These are phyloP conservation scores for Ifrita kowaldi DNA, from an alignment of 2,113 vertebrate genomes.

Conservation along the genomic window DNA sequence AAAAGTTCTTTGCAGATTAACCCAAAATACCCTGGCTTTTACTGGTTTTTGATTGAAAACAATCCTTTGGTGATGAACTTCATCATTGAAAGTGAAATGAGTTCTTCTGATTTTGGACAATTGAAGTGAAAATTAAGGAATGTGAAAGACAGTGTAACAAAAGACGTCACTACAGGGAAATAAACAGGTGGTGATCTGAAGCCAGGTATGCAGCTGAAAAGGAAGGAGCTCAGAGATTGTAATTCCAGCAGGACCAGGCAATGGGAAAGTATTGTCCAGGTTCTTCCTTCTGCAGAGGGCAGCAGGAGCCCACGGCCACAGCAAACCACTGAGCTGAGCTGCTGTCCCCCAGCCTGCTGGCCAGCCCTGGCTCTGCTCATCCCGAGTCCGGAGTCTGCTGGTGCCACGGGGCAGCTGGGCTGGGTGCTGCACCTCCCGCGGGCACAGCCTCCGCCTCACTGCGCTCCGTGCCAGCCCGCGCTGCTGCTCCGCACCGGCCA, in stretches of 20 bases:
- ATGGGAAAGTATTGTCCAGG: background rate
- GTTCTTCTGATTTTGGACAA: background rate
- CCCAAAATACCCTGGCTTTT: background rate
- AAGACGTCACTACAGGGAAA: background rate
- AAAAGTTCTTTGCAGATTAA: background rate
- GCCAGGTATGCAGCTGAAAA: background rate
- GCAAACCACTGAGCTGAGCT: background rate
- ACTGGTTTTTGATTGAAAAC: background rate
- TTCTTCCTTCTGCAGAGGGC: background rate
- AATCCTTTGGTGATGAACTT: background rate
- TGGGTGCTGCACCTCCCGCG: background rate
- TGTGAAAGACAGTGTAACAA: background rate
- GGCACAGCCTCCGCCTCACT: background rate
- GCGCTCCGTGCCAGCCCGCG: background rate
- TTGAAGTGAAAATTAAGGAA: background rate
- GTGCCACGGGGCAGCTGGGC: background rate
- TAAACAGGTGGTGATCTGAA: background rate
- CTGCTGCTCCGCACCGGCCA: background rate
- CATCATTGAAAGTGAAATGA: background rate
- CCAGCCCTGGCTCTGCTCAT: background rate
- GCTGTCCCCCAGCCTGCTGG: background rate
- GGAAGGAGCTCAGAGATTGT: background rate
- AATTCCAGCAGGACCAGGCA: background rate
- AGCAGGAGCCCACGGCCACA: background rate
- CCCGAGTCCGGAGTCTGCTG: background rate